These are phyloP conservation scores for Axea sp. DNA, from an alignment of 2,888 invertebrate genomes.

Conservation along the genomic window DNA sequence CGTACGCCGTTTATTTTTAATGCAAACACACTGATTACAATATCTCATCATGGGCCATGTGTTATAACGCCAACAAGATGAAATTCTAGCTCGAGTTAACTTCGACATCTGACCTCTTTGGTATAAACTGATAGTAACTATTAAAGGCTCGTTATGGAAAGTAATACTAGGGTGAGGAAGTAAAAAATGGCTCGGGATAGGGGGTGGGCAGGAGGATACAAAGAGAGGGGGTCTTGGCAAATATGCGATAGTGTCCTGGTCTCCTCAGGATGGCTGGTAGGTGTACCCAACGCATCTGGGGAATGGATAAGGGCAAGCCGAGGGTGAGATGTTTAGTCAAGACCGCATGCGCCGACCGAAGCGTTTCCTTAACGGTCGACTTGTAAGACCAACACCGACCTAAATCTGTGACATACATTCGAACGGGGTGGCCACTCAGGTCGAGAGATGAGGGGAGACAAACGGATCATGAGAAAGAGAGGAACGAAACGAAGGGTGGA, in stretches of 20 bases:
- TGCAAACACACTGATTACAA: constrained; percentile 16
- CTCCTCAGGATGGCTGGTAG: constrained; percentile 36
- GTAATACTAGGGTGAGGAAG: constrained; percentile 35
- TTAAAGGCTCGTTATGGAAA: constrained; percentile 56
- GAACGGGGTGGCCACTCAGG: constrained; percentile 48
- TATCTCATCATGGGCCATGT: too few species aligned
- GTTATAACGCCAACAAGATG: constrained; percentile 31
- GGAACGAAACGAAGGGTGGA: constrained; percentile 70
- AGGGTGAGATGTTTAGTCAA: constrained; percentile 72
- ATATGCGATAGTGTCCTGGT: constrained; percentile 38
- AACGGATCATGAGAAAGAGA: constrained; percentile 31
- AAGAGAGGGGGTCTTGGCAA: constrained; percentile 35
- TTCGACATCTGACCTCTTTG: constrained; percentile 25
- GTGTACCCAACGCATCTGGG: constrained; percentile 37
- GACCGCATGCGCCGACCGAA: constrained; percentile 73
- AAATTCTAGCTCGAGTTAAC: constrained; percentile 36
- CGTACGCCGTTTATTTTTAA: not conserved
- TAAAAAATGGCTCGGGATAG: constrained; percentile 36
- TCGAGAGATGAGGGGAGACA: constrained; percentile 47
- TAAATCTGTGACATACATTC: constrained; percentile 64
- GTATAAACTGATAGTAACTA: constrained; percentile 54
- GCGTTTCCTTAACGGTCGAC: constrained; percentile 66
- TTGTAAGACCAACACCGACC: constrained; percentile 73
- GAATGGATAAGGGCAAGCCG: constrained; percentile 60
- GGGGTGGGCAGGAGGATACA: constrained; percentile 5